These are phyloP conservation scores for Cheirogaleus medius DNA, from an alignment of 2,113 vertebrate species.

Conservation along the genomic window DNA sequence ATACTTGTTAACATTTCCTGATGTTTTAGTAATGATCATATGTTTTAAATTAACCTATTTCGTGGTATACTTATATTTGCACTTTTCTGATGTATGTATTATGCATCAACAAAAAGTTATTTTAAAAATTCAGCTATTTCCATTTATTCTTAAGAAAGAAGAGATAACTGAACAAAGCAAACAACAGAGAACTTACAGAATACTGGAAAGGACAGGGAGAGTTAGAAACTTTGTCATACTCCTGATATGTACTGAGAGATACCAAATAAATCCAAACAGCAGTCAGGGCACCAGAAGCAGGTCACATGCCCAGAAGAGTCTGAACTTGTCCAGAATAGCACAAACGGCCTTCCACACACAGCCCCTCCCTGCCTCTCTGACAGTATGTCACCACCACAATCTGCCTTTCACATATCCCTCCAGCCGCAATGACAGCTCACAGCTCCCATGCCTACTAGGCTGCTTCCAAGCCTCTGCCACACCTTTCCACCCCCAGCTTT, in stretches of 20 bases:
- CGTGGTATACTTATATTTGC: neutral
- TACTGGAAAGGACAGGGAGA: neutral
- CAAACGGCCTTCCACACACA: neutral
- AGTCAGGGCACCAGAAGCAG: neutral
- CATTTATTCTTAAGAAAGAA: neutral
- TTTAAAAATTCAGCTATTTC: constrained; percentile 8
- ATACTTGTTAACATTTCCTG: neutral
- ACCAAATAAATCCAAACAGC: neutral
- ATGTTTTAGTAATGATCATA: neutral
- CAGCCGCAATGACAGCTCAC: neutral
- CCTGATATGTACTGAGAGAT: neutral
- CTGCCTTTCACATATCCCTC: neutral
- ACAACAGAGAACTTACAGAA: neutral
- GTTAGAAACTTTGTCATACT: neutral
- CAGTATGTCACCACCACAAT: neutral
- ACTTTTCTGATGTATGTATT: neutral
- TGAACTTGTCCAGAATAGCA: neutral
- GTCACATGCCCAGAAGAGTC: neutral
- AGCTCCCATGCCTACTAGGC: neutral
- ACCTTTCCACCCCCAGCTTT: neutral
- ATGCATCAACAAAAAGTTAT: neutral
- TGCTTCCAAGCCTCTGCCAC: neutral
- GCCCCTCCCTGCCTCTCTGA: neutral
- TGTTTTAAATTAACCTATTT: neutral
- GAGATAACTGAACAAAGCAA: neutral